Evolutionary conservation across 2,113 vertebrate species (phyloP), one percentile per base, ranked within the genome.

Genomic region (Dolichotis patagonum): DNA sequence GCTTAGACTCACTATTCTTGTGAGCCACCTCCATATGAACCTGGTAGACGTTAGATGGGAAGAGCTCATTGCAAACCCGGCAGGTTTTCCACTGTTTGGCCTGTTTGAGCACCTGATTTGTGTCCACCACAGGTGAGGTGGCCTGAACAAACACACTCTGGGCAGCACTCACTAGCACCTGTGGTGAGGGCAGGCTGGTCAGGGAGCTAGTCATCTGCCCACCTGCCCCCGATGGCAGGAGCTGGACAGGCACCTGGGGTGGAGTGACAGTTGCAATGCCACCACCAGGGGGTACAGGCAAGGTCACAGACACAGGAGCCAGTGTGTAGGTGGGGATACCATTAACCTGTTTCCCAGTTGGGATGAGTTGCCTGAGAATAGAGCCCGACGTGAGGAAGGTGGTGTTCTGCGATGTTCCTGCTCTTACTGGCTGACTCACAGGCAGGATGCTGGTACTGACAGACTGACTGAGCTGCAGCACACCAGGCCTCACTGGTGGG

Each of bases 71-170:
- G 97, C 99, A 99, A 71, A 99, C 99, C 0, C 99, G 99, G 89
- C 99, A 99, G 0, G 99, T 99, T 94, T 99, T 99, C 99, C 99
- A 99, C 92, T 99, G 99, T 95, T 99, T 99, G 4, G 99, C 99
- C 97, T 99, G 99, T n/a, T 96, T 99, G 89, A 98, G 22, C 2
- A 85, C 97, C n/a, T 98, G 97, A 11, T 60, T 97, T 0, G 96
- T 81, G 41, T 98, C 98, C 12, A 96, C 81, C 12, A 26, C 56
- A 0, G 96, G 46, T 0, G 85, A 52, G 10, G 97, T 84, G 7
- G 95, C 73, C 58, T 98, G 98, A 3, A 98, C 62, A 0, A 96
- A 84, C 41, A 96, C 1, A 4, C 35, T 98, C 46, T 96, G 98
- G 14, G 98, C 52, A 0, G 97, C 43, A 20, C 85, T 96, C 4